These are phyloP conservation scores for Oryzaephilus surinamensis DNA, from an alignment of 1,140 invertebrate species.

Conservation along the genomic window DNA sequence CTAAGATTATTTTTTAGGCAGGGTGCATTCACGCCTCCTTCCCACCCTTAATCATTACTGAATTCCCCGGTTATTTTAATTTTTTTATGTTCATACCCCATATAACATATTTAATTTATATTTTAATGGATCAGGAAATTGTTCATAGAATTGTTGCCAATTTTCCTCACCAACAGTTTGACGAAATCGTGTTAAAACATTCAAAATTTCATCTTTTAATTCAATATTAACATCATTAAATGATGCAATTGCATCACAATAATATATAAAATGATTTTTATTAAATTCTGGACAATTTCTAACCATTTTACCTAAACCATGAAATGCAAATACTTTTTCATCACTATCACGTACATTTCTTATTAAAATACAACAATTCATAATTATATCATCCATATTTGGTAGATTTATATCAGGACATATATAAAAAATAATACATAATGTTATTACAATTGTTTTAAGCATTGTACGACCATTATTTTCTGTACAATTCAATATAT, in stretches of 20 bases:
- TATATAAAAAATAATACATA: slow-evolving; percentile 98
- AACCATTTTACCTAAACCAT: slow-evolving; percentile 80
- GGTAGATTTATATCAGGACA: slow-evolving; percentile 78
- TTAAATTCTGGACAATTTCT: slow-evolving; percentile 27
- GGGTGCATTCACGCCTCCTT: slow-evolving; percentile 32
- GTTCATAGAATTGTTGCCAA: slow-evolving; percentile 28
- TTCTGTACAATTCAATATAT: slow-evolving; percentile 18
- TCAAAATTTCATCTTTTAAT: slow-evolving; percentile 28
- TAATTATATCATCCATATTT: slow-evolving; percentile 93
- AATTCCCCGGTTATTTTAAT: slow-evolving; percentile 15
- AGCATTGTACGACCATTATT: slow-evolving; percentile 26
- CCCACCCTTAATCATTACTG: slow-evolving; percentile 17
- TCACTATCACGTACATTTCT: slow-evolving; percentile 98
- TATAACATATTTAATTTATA: slow-evolving; percentile 28
- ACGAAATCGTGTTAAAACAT: slow-evolving; percentile 28
- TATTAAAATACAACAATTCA: slow-evolving; percentile 94
- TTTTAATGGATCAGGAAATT: slow-evolving; percentile 31
- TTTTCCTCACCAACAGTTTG: slow-evolving; percentile 26
- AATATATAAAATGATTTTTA: slow-evolving; percentile 31
- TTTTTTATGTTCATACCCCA: slow-evolving; percentile 25
- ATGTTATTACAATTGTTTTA: slow-evolving; percentile 81
- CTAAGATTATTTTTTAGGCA: slow-evolving; percentile 22
- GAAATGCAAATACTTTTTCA: slow-evolving; percentile 97
- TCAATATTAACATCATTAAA: slow-evolving; percentile 29
- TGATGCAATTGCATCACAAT: slow-evolving; percentile 34